Evolutionary conservation across 2,797 vertebrate genomes (phyloP).

Genomic region (Chelmon rostratus): DNA sequence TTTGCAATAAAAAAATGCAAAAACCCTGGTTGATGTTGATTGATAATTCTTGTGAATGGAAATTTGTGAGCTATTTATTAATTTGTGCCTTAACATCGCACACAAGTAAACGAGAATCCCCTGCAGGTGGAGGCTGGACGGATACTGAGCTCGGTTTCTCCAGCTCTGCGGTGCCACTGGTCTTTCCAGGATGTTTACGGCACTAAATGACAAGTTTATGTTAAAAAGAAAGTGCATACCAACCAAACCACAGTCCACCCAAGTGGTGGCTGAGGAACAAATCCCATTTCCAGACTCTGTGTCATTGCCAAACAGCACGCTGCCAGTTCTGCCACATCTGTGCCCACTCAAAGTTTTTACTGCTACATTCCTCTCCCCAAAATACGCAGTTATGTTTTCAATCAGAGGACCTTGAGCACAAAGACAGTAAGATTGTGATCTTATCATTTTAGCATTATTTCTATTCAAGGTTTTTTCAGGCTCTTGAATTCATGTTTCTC

Average conservation of each 20-base stretch:
- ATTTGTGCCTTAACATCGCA: neutral
- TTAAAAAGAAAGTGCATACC: conserved; percentile 47
- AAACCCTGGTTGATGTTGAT: neutral
- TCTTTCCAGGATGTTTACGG: conserved; percentile 46
- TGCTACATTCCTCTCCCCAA: conserved; percentile 40
- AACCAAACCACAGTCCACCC: conserved; percentile 45
- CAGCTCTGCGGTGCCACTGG: neutral
- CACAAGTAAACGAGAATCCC: neutral
- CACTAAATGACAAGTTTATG: conserved; percentile 55
- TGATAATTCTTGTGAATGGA: neutral
- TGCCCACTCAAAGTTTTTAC: conserved; percentile 45
- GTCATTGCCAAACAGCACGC: conserved; percentile 40
- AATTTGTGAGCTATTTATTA: neutral
- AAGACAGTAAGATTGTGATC: conserved; percentile 28
- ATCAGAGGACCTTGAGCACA: conserved; percentile 27
- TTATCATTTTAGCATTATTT: conserved; percentile 13
- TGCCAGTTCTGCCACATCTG: conserved; percentile 65
- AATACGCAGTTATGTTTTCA: conserved; percentile 55
- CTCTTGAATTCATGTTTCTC: conserved; percentile 7
- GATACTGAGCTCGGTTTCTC: conserved; percentile 2
- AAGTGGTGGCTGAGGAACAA: conserved; percentile 47
- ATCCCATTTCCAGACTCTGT: conserved; percentile 50
- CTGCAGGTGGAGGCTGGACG: conserved; percentile 4
- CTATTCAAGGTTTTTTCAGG: conserved; percentile 1
- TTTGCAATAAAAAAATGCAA: neutral